Percentiles rank a stretch among this genome's conserved stretches.
phyloP scores from a whole-genome alignment of 2,888 invertebrate species.

The Unio pictorum region DNA sequence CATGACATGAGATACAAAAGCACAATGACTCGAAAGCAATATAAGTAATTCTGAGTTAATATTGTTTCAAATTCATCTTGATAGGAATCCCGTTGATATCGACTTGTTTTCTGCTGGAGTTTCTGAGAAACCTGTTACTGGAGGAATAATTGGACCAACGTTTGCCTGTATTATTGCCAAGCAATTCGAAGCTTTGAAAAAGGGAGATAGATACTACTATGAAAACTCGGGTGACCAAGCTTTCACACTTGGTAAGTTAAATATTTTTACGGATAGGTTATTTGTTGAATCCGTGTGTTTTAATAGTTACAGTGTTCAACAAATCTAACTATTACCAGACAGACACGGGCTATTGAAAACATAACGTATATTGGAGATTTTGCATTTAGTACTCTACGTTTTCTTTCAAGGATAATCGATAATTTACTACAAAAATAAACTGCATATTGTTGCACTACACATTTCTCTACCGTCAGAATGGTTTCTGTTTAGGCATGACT shows the following conservation, averaged over 20 bases:
- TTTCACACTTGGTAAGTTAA: background rate
- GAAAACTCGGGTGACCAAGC: conserved; percentile 1
- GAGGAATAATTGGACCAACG: conserved; percentile 2
- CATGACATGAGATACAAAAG: too few relatives aligned
- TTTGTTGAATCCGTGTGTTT: background rate
- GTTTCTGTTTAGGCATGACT: too few relatives aligned
- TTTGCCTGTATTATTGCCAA: conserved; percentile 5
- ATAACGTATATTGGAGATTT: too few relatives aligned
- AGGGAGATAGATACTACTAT: conserved; percentile 6
- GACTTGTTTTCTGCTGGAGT: conserved; percentile 8
- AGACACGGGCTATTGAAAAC: too few relatives aligned
- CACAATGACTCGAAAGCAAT: too few relatives aligned
- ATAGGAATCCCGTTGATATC: conserved; percentile 1
- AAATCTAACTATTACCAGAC: too few relatives aligned
- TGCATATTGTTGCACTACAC: too few relatives aligned
- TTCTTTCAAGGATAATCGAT: background rate
- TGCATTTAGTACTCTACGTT: background rate
- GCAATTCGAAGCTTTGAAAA: conserved; percentile 7
- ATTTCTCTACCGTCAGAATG: too few relatives aligned
- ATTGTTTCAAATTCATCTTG: background rate
- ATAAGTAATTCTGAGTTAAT: too few relatives aligned
- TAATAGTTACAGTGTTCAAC: too few relatives aligned
- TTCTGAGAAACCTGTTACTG: background rate
- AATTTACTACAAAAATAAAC: too few relatives aligned
- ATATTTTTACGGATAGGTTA: background rate